Percentiles rank a stretch among this genome's conserved stretches.
These are phyloP conservation scores for Leuciscus idus DNA, from an alignment of 2,113 vertebrate species.

Conservation along the genomic window DNA sequence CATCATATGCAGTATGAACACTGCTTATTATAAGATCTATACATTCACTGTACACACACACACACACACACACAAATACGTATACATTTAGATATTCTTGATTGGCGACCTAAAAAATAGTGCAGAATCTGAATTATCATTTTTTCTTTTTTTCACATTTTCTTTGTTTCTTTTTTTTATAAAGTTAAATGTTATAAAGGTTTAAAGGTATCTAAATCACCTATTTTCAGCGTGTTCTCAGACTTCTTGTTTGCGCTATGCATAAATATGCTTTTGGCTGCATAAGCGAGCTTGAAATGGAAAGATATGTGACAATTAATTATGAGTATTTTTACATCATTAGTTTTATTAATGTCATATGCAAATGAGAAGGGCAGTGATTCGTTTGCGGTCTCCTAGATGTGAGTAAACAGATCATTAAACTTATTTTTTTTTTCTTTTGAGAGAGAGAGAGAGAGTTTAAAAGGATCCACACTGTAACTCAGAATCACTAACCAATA, in stretches of 20 bases:
- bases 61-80: no score
- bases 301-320: conserved; percentile 72
- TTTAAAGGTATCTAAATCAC: neutral
- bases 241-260: neutral
- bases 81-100: neutral
- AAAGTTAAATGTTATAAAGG: no score
- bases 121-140: neutral
- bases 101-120: no score
- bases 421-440: conserved; percentile 13
- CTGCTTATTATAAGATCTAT: conserved; percentile 50
- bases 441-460: neutral
- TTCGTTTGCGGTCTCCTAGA: conserved; percentile 58
- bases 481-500: neutral
- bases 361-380: conserved; percentile 62
- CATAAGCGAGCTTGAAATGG: conserved; percentile 58
- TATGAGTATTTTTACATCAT: conserved; percentile 74
- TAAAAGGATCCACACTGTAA: conserved; percentile 22
- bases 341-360: conserved; percentile 73
- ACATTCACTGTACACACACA: neutral
- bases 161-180: neutral
- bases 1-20: conserved; percentile 55
- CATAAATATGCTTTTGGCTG: conserved; percentile 59
- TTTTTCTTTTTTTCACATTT: neutral
- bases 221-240: neutral
- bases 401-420: conserved; percentile 72